Base-by-base conservation (phyloP, 2,888 invertebrate species). In the Melanotus villosus region DNA sequence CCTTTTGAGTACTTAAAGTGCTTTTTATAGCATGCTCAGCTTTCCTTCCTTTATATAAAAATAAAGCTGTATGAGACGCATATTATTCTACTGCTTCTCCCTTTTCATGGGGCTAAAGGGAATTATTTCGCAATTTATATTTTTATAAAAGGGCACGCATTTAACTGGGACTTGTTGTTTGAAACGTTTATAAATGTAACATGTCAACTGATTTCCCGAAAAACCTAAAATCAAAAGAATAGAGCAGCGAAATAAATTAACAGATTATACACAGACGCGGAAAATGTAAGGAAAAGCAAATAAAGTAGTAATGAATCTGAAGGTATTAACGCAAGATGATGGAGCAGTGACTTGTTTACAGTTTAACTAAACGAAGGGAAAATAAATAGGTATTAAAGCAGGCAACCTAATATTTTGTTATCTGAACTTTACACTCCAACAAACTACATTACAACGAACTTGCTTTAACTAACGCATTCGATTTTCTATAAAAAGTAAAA, bases 221-320 rank as follows among this genome's bases (percentile, higher is more conserved):
- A 26, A 26, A 26, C 26, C 26, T 26, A 3, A n/a, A n/a, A n/a
- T n/a, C n/a, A n/a, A n/a, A n/a, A 7, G 26, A 26, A 7, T 26
- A 5, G 7, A 26, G 26, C 26, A 26, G 14, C 6, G 12, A 38
- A 38, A 38, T 38, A 38, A 38, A 38, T 38, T 38, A 38, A 5
- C 38, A 12, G 12, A 38, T 38, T 38, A 38, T 12, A n/a, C n/a
- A 16, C 18, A 43, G 16, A 19, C 18, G 23, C 12, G 3, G 5
- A 23, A 18, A n/a, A 23, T 50, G 26, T 16, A 30, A 23, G 47
- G 26, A 47, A 47, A 26, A 19, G 9, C 16, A 50, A 50, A 50
- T 50, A 50, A 50, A 30, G n/a, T 50, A 12, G 50, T 23, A 50
- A 50, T 50, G 50, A 50, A 30, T 5, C 50, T 1, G 23, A n/a